Base-by-base conservation (phyloP, 2,888 invertebrate genomes). In the Trissolcus japonicus region DNA sequence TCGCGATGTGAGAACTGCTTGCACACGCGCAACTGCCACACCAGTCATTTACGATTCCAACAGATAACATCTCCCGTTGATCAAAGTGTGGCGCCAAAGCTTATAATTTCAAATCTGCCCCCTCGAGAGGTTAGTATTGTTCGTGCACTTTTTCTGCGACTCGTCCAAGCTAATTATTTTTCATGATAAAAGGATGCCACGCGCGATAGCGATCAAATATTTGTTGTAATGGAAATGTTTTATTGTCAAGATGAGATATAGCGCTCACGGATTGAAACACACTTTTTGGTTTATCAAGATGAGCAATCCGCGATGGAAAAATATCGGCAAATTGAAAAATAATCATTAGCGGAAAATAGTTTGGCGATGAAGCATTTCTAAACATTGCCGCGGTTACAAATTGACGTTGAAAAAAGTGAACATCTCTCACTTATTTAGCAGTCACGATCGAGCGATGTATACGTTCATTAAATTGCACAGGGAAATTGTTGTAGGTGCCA, bases 21-120 rank as follows among this genome's bases (percentile, higher is more conserved):
- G 11, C 11, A 35, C 35, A 57, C 71, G 66, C 76, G 76, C 76
- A 63, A 76, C 76, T 71, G 6, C 25, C 53, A n/a, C 6, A 43
- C 41, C 14, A 67, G 61, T 69, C 61, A 60, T 69, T 69, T 60
- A 51, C 29, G 55, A 69, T 29, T 68, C 68, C 35, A 35, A 29
- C 46, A 25, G 68, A 68, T 68, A 68, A 48, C 35, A 68, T 68
- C 68, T 61, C 14, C 14, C 7, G 46, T 29, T 29, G 54, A 68
- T 68, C 53, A 60, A 68, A 68, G 59, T 29, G 51, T 53, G 43
- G 59, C 53, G 19, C 51, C 41, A 43, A 53, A 46, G 60, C 19
- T 68, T 53, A 41, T 60, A 60, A 68, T 68, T 60, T 68, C 46
- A 53, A 41, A 25, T 19, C 51, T 41, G 21, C 17, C 29, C 16